Evolutionary conservation across 2,888 invertebrate species (phyloP).

Genomic region (Beris morrisii): DNA sequence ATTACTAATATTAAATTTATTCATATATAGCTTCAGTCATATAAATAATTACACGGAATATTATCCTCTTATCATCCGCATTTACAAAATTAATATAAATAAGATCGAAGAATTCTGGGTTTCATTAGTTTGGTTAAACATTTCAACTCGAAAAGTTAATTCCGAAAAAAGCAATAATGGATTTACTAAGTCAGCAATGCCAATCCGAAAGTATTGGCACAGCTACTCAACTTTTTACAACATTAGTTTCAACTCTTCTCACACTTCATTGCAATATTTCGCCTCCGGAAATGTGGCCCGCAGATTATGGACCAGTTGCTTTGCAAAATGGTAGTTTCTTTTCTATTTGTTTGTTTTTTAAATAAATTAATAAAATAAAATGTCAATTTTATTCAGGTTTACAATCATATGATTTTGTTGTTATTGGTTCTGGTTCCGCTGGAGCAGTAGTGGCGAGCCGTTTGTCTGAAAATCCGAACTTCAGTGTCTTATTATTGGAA

Average conservation of each 20-base stretch:
- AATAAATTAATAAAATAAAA: background rate
- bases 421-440: constrained; percentile 84
- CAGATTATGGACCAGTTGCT: constrained; percentile 48
- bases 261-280: constrained; percentile 63
- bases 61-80: no score
- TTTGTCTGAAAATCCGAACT: constrained; percentile 54
- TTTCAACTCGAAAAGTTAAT: no score
- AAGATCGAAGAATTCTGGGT: no score
- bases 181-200: constrained; percentile 40
- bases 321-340: background rate
- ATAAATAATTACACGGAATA: no score
- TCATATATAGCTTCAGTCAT: no score
- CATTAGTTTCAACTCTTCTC: constrained; percentile 62
- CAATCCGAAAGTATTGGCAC: constrained; percentile 45
- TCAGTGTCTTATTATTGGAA: constrained; percentile 59
- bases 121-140: no score
- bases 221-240: constrained; percentile 57
- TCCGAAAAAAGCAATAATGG: background rate
- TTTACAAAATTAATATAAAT: no score
- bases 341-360: background rate
- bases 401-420: constrained; percentile 78
- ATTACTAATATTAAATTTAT: no score
- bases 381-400: constrained; percentile 49
- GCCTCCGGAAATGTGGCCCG: constrained; percentile 60
- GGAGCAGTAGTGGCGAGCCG: constrained; percentile 60